Evolutionary conservation across 2,888 invertebrate species (phyloP).

Genomic region (Entomobrya proxima): DNA sequence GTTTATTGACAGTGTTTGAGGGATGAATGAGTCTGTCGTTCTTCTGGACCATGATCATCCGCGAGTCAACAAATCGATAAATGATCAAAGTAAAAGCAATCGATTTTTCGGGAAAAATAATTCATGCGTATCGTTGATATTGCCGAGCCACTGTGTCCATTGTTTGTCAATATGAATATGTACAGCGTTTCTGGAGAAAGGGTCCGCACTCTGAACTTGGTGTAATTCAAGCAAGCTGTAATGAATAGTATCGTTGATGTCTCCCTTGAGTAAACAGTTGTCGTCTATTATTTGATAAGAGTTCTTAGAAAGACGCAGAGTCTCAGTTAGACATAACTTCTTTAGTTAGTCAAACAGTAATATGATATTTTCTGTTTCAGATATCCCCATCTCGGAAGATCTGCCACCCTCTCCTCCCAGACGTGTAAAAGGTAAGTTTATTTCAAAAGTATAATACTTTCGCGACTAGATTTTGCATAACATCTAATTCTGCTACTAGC

Average conservation of each 20-base stretch:
- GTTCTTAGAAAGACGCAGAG: neutral
- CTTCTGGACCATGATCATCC: neutral
- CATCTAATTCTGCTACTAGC: neutral
- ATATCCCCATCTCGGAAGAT: neutral
- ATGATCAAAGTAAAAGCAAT: slow-evolving; percentile 37
- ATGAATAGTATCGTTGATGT: slow-evolving; percentile 25
- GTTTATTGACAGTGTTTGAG: neutral
- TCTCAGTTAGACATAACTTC: neutral
- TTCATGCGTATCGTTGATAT: slow-evolving; percentile 20
- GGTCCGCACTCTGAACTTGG: neutral
- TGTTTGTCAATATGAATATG: neutral
- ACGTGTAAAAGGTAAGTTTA: slow-evolving; percentile 43
- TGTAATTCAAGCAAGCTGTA: neutral
- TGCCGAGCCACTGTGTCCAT: neutral
- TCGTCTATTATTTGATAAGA: neutral
- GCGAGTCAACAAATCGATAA: slow-evolving; percentile 31
- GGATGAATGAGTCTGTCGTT: neutral
- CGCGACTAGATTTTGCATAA: neutral
- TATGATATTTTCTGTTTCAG: slow-evolving; percentile 1
- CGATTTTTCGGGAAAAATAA: slow-evolving; percentile 13
- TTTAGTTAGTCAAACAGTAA: neutral
- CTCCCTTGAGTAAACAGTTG: slow-evolving; percentile 48
- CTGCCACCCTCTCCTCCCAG: slow-evolving; percentile 37
- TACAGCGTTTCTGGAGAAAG: neutral
- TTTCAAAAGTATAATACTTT: neutral